Percentiles rank a stretch among this genome's conserved stretches.
Conservation (phyloP, 1,140 invertebrate genomes). For the Penaeus japonicus region DNA sequence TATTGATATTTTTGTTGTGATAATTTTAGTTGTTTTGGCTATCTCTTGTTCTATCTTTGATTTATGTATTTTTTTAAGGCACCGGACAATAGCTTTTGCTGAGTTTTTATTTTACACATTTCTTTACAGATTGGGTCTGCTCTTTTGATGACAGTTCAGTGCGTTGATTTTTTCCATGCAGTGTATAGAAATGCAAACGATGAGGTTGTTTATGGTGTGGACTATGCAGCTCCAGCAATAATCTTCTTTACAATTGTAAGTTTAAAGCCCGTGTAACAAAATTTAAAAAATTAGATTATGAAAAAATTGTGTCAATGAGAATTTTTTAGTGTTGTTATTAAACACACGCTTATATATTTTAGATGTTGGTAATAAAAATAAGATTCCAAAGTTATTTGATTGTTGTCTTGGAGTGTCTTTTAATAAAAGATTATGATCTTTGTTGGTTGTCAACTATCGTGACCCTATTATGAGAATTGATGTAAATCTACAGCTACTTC, state of each 20-base stretch:
- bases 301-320: too few species aligned
- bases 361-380: too few species aligned
- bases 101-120: background rate
- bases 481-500: slow-evolving; percentile 71
- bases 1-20: background rate
- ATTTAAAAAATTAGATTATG: too few species aligned
- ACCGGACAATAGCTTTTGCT: background rate
- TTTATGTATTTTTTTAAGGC: background rate
- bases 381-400: too few species aligned
- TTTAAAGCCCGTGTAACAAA: background rate
- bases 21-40: background rate
- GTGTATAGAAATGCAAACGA: slow-evolving; percentile 29
- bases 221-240: slow-evolving; percentile 61
- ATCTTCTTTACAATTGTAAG: slow-evolving; percentile 61
- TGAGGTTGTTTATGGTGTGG: slow-evolving; percentile 45
- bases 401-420: too few species aligned
- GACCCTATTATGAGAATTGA: background rate
- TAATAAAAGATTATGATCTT: background rate
- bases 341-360: too few species aligned
- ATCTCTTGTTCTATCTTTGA: background rate
- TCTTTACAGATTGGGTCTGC: slow-evolving; percentile 57
- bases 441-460: slow-evolving; percentile 8
- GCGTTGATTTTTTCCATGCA: slow-evolving; percentile 45
- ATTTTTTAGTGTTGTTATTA: slow-evolving; percentile 7
- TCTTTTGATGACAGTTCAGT: slow-evolving; percentile 45